Conservation (phyloP, 92 coral and sea anemone species). For the Palythoa grandis region DNA sequence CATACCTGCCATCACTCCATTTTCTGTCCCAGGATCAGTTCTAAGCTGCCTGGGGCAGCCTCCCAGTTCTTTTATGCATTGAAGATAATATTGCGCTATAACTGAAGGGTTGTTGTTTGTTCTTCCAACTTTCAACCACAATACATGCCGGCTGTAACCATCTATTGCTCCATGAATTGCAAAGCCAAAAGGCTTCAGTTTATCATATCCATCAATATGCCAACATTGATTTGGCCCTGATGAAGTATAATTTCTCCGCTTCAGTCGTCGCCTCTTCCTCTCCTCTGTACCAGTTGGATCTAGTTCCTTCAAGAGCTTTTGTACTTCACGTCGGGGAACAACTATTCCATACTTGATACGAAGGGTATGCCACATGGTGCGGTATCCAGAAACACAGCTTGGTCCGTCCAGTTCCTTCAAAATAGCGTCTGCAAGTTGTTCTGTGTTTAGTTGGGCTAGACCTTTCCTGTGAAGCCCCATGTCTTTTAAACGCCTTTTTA, state of each 20-base stretch:
- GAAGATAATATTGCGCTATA: slow-evolving; percentile 41
- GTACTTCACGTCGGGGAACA: slow-evolving; percentile 62
- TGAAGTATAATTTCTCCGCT: slow-evolving; percentile 51
- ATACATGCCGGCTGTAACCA: slow-evolving; percentile 54
- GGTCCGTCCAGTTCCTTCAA: slow-evolving; percentile 65
- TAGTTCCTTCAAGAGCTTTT: slow-evolving; percentile 54
- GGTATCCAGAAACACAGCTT: slow-evolving; percentile 57
- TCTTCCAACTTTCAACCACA: slow-evolving; percentile 58
- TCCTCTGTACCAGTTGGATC: slow-evolving; percentile 60
- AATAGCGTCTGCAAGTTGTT: slow-evolving; percentile 39
- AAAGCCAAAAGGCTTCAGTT: slow-evolving; percentile 51
- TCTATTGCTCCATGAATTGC: slow-evolving; percentile 55
- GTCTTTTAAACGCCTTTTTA: slow-evolving; percentile 56
- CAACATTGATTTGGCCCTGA: slow-evolving; percentile 54
- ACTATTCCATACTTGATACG: slow-evolving; percentile 62
- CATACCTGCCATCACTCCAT: slow-evolving; percentile 62
- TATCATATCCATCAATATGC: slow-evolving; percentile 28
- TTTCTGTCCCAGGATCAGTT: slow-evolving; percentile 67
- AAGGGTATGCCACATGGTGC: slow-evolving; percentile 68
- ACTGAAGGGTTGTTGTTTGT: slow-evolving; percentile 53
- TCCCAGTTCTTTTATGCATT: slow-evolving; percentile 60
- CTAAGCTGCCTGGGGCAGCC: slow-evolving; percentile 61
- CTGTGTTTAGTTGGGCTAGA: slow-evolving; percentile 34
- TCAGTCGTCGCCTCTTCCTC: slow-evolving; percentile 57
- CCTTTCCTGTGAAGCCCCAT: slow-evolving; percentile 32